Percentiles rank a stretch among this genome's conserved stretches.
These are phyloP conservation scores for Microctenopoma stevenorrisi DNA, from an alignment of 2,797 vertebrate species.

Conservation along the genomic window DNA sequence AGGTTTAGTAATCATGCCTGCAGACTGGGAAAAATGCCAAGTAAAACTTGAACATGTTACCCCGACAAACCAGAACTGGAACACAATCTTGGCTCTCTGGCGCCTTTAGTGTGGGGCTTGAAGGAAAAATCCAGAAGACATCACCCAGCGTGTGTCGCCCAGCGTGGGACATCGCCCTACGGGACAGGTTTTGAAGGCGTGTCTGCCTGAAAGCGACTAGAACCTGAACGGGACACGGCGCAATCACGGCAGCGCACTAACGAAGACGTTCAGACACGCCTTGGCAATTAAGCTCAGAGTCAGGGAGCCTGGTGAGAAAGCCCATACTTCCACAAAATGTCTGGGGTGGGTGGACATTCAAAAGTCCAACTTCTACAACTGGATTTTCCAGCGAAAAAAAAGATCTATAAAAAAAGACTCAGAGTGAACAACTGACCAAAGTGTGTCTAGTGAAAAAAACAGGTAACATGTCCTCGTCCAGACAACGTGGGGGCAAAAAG, in stretches of 20 bases:
- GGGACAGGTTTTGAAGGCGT: conserved; percentile 66
- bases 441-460: no score
- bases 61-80: not conserved
- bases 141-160: not conserved
- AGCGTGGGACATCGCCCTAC: conserved; percentile 7
- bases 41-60: not conserved
- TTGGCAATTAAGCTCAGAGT: conserved; percentile 24
- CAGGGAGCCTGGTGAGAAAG: conserved; percentile 21
- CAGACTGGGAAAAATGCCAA: not conserved
- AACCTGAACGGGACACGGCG: not conserved
- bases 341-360: not conserved
- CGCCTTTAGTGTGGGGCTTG: not conserved
- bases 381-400: not conserved
- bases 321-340: conserved; percentile 21
- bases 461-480: no score
- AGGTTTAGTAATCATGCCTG: conserved; percentile 25
- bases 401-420: no score
- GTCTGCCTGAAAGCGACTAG: conserved; percentile 28
- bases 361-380: not conserved
- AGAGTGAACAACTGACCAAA: no score
- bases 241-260: conserved; percentile 6
- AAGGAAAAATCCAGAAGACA: not conserved
- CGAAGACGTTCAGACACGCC: conserved; percentile 30
- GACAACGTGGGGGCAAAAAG: no score
- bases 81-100: fast-evolving